Evolutionary conservation across 2,797 vertebrate genomes (phyloP).

Genomic region (Amphiprion clarkii): DNA sequence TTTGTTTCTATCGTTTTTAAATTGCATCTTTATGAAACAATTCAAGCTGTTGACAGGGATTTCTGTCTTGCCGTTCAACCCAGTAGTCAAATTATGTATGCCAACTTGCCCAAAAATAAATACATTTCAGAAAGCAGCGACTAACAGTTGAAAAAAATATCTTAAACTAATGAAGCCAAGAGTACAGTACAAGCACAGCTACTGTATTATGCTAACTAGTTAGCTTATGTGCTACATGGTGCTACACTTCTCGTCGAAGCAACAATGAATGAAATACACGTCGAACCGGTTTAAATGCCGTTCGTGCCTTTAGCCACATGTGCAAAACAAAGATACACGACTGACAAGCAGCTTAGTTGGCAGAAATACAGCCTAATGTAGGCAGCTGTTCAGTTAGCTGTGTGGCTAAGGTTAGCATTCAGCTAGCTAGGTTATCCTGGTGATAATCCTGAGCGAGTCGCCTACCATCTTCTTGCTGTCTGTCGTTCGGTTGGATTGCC

Average conservation of each 20-base stretch:
- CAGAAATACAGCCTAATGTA: too few species aligned
- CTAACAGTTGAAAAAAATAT: background rate
- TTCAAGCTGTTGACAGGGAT: too few species aligned
- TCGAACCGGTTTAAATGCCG: background rate
- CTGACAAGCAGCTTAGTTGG: background rate
- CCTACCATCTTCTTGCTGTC: slow-evolving; percentile 99
- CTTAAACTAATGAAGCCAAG: background rate
- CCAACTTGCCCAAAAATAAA: too few species aligned
- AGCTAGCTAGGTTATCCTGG: slow-evolving; percentile 23
- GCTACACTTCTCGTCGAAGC: background rate
- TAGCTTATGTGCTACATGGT: slow-evolving; percentile 27
- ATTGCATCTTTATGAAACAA: too few species aligned
- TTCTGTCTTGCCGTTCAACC: background rate
- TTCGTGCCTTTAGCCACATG: fast-evolving
- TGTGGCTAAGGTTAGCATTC: slow-evolving; percentile 39
- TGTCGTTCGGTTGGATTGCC: slow-evolving; percentile 92
- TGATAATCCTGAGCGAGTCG: slow-evolving; percentile 27
- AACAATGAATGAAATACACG: background rate
- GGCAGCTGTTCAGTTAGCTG: background rate
- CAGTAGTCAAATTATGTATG: background rate
- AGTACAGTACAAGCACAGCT: background rate
- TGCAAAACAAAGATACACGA: background rate
- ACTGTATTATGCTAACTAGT: background rate
- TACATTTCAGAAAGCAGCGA: too few species aligned
- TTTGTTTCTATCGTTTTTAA: too few species aligned